Evolutionary conservation across 2,888 invertebrate species (phyloP), one percentile per base, ranked within the genome.

Genomic region (Caenorhabditis sp.): DNA sequence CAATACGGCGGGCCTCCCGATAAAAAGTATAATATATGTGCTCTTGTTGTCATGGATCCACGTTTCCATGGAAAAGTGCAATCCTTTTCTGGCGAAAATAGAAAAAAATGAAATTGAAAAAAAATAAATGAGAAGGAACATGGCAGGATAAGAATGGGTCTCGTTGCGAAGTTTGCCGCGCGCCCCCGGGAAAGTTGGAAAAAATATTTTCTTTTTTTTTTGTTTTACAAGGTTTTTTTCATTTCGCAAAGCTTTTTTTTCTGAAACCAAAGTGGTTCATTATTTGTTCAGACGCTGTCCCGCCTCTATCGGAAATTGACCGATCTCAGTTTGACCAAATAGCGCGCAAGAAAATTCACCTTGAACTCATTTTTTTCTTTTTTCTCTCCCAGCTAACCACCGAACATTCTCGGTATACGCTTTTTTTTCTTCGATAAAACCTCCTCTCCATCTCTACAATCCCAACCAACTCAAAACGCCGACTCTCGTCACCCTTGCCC

Each of bases 401-500:
- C 17, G 53, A 3, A 54, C 43, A 4, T 19, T 26, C 26, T 55
- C 54, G 1, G 26, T 51, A 31, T 53, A 21, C 14, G n/a, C 24
- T 14, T 19, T 49, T 55, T 19, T 26, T 50, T 58, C 37, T 36
- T 26, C 36, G 12, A 36, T 58, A 17, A 43, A 43, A 43, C 43
- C 43, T 17, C 1, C 53, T 58, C 37, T 43, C 26, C 31, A 10
- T 43, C 55, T 50, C 55, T 24, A 26, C 12, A 23, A 37, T 23
- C 17, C 23, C 8, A 53, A 57, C 26, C 59, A 51, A 60, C 24
- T n/a, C n/a, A n/a, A n/a, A n/a, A n/a, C n/a, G n/a, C n/a, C n/a
- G n/a, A n/a, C 12, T 10, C 24, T 58, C 24, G 57, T 17, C 17
- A 12, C 43, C 17, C 17, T 43, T 10, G 10, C 43, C 43, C 17